Conservation (phyloP, 2,797 vertebrate genomes). For the Ibycter americanus region DNA sequence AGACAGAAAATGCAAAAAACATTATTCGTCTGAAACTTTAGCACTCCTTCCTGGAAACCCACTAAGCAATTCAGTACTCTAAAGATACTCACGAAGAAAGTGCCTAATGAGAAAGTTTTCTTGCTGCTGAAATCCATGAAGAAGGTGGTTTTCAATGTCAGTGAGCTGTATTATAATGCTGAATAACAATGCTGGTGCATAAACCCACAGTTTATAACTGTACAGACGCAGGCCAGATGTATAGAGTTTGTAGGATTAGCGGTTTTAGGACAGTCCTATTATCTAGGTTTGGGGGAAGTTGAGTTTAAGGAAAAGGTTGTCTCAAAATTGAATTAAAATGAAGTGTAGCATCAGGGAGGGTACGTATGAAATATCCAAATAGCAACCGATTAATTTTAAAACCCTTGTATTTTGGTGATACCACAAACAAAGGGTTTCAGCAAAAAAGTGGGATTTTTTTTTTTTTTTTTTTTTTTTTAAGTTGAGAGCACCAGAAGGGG, state of each 20-base stretch:
- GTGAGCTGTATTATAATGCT: not conserved
- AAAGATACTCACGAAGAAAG: not conserved
- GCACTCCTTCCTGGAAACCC: conserved; percentile 23
- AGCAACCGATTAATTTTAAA: not conserved
- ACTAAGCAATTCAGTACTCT: not conserved
- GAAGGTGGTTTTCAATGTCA: conserved; percentile 53
- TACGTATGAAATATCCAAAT: not conserved
- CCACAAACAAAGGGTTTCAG: not conserved
- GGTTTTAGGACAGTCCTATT: not conserved
- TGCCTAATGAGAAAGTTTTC: conserved; percentile 23
- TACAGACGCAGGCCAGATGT: not conserved
- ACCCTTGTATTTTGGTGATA: not conserved
- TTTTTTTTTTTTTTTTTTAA: not conserved
- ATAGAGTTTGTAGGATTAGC: not conserved
- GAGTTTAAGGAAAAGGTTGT: not conserved
- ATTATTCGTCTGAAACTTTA: conserved; percentile 14
- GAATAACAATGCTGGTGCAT: not conserved
- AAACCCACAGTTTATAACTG: not conserved
- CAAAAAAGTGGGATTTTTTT: not conserved
- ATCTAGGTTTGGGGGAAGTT: not conserved
- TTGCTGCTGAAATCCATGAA: not conserved
- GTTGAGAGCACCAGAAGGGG: not conserved
- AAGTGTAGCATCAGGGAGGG: not conserved
- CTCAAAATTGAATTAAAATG: not conserved
- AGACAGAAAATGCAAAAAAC: conserved; percentile 15